Conservation (phyloP, 1,140 invertebrate species). For the Sinella curviseta region DNA sequence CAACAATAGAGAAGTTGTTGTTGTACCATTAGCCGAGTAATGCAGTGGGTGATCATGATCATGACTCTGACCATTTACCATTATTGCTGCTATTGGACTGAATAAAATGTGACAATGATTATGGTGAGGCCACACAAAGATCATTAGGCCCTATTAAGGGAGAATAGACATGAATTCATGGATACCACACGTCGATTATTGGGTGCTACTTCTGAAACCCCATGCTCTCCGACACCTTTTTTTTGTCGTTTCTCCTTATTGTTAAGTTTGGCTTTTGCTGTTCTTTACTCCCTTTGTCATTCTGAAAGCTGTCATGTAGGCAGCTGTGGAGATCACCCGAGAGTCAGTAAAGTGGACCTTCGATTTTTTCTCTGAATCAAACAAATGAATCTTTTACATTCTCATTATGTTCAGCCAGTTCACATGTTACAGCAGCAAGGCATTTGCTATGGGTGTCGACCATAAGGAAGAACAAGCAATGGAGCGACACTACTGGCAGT, state of each 20-base stretch:
- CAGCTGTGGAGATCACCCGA: neutral
- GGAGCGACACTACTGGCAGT: too few species aligned
- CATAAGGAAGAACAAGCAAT: too few species aligned
- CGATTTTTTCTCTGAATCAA: too few species aligned
- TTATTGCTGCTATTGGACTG: neutral
- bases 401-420: too few species aligned
- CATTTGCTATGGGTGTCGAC: too few species aligned
- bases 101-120: slow-evolving; percentile 18
- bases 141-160: neutral
- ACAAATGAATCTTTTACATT: too few species aligned
- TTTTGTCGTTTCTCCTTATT: neutral
- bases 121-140: slow-evolving; percentile 9
- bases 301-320: neutral
- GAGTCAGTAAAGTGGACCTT: too few species aligned
- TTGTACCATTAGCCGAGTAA: neutral
- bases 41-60: slow-evolving; percentile 11
- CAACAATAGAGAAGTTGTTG: slow-evolving; percentile 3
- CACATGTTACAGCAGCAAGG: too few species aligned
- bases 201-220: neutral
- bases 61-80: neutral
- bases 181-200: neutral
- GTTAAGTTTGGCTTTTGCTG: too few species aligned
- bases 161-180: too few species aligned
- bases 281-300: neutral
- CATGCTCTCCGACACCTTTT: neutral